phyloP scores from a whole-genome alignment of 2,888 invertebrate species.

The Leptinotarsa haldemani region DNA sequence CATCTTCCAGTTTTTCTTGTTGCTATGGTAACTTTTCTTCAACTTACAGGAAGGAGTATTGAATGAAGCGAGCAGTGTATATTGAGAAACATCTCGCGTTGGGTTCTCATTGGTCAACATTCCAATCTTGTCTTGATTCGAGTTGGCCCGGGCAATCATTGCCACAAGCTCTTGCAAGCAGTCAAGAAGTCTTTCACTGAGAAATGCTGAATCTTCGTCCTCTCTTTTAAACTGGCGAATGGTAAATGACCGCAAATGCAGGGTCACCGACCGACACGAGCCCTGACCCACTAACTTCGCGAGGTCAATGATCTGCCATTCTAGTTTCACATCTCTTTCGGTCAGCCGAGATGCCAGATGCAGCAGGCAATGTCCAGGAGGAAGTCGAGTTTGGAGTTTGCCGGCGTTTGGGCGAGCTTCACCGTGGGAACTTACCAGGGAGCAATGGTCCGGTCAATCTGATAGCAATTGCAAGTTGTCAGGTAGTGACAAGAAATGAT shows the following conservation, averaged over 20 bases:
- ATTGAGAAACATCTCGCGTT: slow-evolving; percentile 26
- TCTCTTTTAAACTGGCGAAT: slow-evolving; percentile 41
- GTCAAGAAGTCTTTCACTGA: slow-evolving; percentile 15
- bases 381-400: slow-evolving; percentile 19
- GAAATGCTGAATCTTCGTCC: slow-evolving; percentile 6
- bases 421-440: slow-evolving; percentile 19
- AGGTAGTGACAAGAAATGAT: slow-evolving; percentile 9
- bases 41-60: not conserved
- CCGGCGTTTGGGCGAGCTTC: slow-evolving; percentile 14
- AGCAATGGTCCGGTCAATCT: slow-evolving; percentile 21
- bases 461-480: slow-evolving; percentile 3
- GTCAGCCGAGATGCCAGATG: slow-evolving; percentile 44
- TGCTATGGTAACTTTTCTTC: no score
- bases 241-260: slow-evolving; percentile 62
- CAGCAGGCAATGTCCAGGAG: slow-evolving; percentile 34
- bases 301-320: slow-evolving; percentile 66
- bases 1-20: no score
- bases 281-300: slow-evolving; percentile 67
- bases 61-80: slow-evolving; percentile 28
- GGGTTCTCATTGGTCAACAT: slow-evolving; percentile 29
- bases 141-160: slow-evolving; percentile 36
- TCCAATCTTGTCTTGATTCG: slow-evolving; percentile 38
- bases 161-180: slow-evolving; percentile 28
- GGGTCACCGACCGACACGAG: slow-evolving; percentile 64
- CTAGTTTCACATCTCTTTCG: slow-evolving; percentile 60